A percentile compares a stretch with the other conserved stretches of the same genome.
phyloP scores from a whole-genome alignment of 1,140 invertebrate species.

The Nomia melanderi region DNA sequence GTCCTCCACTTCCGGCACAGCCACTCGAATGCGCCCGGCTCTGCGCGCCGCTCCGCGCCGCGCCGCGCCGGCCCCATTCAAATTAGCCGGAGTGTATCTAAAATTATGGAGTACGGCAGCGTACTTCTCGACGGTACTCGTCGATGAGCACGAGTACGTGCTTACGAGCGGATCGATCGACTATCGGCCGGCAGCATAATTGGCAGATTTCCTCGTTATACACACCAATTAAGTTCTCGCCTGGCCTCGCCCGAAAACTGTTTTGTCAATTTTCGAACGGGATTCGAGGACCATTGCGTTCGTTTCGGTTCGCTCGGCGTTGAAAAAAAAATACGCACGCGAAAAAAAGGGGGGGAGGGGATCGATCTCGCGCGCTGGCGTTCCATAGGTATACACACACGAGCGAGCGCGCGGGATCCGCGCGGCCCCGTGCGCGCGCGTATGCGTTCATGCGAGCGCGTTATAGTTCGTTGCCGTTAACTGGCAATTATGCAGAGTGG shows the following conservation, averaged over 20 bases:
- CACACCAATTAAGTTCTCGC: constrained; percentile 31
- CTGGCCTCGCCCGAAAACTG: constrained; percentile 14
- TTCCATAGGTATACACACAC: too few relatives aligned
- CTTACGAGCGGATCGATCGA: constrained; percentile 32
- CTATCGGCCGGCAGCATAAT: constrained; percentile 27
- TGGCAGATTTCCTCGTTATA: constrained; percentile 31
- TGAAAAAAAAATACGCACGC: constrained; percentile 17
- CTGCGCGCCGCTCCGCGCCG: too few relatives aligned
- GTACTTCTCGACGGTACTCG: constrained; percentile 44
- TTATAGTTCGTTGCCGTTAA: constrained; percentile 52
- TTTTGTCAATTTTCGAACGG: constrained; percentile 30
- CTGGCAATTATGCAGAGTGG: constrained; percentile 71
- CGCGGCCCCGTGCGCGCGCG: background rate
- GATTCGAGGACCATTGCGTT: constrained; percentile 2
- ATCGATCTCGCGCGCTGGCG: background rate
- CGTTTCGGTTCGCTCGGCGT: background rate
- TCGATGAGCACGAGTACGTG: constrained; percentile 36
- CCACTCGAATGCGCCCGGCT: constrained; percentile 20
- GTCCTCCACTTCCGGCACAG: constrained; percentile 22
- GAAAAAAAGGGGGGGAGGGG: too few relatives aligned
- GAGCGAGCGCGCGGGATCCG: background rate
- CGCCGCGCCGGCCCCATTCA: constrained; percentile 19
- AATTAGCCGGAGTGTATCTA: constrained; percentile 45
- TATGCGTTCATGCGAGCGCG: constrained; percentile 17
- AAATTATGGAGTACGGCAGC: constrained; percentile 44